Conservation (phyloP, 2,797 vertebrate genomes). For the Pipistrellus nathusii region DNA sequence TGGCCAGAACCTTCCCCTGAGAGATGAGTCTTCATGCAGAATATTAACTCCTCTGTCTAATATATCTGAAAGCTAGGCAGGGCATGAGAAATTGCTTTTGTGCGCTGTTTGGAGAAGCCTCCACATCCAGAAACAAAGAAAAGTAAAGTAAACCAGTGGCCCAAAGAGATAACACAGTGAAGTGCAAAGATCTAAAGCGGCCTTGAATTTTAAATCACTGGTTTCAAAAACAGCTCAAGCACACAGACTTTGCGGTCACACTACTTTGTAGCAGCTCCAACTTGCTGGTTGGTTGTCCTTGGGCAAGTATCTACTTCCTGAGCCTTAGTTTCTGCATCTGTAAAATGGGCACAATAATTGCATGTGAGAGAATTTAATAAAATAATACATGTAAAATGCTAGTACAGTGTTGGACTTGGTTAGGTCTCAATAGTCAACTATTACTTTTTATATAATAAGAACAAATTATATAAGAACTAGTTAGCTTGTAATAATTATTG, state of each 20-base stretch:
- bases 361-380: not conserved
- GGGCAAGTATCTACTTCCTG: not conserved
- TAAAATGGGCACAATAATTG: not conserved
- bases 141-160: conserved; percentile 20
- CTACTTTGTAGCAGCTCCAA: not conserved
- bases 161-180: not conserved
- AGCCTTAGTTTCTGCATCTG: not conserved
- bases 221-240: not conserved
- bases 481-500: not conserved
- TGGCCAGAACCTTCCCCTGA: not conserved
- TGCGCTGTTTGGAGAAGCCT: not conserved
- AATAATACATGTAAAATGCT: not conserved
- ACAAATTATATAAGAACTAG: not conserved
- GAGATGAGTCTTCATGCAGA: not conserved
- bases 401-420: not conserved
- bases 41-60: not conserved
- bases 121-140: conserved; percentile 47
- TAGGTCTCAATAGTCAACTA: not conserved
- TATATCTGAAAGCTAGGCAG: not conserved
- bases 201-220: not conserved
- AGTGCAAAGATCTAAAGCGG: not conserved
- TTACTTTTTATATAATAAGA: not conserved
- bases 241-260: not conserved
- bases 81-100: not conserved
- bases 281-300: not conserved